phyloP scores from a whole-genome alignment of 2,888 invertebrate species.

The Atherix ibis region DNA sequence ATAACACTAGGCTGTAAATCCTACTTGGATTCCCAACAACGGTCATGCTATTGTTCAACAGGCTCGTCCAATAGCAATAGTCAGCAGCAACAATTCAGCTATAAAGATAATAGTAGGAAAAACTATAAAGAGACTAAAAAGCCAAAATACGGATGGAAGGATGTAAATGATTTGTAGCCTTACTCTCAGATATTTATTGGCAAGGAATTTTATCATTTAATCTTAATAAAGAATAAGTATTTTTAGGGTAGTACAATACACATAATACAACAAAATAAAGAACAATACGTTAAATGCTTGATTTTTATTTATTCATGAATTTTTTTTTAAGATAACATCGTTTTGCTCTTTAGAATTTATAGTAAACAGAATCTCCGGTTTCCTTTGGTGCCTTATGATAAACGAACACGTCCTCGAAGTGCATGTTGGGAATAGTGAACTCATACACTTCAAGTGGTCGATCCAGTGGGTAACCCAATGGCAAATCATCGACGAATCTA shows the following conservation, averaged over 20 bases:
- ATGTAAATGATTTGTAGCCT: conserved; percentile 12
- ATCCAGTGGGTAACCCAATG: conserved; percentile 35
- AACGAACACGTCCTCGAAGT: conserved; percentile 40
- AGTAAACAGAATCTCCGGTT: no score
- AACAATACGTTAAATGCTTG: no score
- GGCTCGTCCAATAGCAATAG: neutral
- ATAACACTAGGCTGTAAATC: conserved; percentile 74
- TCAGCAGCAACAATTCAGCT: conserved; percentile 5
- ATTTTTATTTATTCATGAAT: no score
- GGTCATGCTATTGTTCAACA: conserved; percentile 63
- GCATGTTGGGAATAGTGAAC: conserved; percentile 35
- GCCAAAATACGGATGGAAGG: conserved; percentile 13
- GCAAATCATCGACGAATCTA: conserved; percentile 34
- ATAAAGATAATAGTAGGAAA: neutral
- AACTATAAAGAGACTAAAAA: conserved; percentile 7
- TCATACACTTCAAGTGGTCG: conserved; percentile 29
- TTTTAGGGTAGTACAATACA: no score
- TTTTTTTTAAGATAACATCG: no score
- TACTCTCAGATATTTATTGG: no score
- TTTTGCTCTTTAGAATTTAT: no score
- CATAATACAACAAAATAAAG: no score
- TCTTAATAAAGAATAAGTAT: no score
- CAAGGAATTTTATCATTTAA: no score
- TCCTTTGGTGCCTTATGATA: conserved; percentile 33
- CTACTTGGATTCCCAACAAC: conserved; percentile 65